Conservation (phyloP, 2,113 vertebrate species). For the Cyprinodon variegatus region DNA sequence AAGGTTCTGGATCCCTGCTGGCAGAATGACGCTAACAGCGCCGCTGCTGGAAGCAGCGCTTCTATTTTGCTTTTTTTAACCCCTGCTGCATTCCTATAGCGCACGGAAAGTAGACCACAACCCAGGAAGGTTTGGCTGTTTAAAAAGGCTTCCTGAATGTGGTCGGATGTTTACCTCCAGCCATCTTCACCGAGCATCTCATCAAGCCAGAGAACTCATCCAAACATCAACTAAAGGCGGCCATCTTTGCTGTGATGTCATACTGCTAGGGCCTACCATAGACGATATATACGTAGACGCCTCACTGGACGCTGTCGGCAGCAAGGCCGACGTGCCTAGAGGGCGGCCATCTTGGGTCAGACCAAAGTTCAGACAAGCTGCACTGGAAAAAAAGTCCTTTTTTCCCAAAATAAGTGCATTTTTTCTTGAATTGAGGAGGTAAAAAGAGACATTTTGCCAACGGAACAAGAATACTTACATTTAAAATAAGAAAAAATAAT, state of each 20-base stretch:
- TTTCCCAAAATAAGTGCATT: no score
- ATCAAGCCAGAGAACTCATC: not conserved
- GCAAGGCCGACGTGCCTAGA: no score
- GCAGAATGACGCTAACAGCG: not conserved
- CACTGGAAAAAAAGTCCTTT: no score
- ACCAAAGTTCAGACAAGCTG: no score
- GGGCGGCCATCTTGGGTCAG: no score
- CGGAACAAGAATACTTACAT: no score
- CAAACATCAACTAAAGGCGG: not conserved
- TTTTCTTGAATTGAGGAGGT: no score
- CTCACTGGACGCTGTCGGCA: no score
- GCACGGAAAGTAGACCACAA: not conserved
- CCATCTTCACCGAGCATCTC: not conserved
- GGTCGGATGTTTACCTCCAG: not conserved
- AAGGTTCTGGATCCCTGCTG: not conserved
- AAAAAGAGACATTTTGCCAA: no score
- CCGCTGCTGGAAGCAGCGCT: not conserved
- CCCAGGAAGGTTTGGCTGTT: not conserved
- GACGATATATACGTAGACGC: no score
- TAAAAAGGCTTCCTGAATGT: not conserved
- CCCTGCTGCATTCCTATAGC: not conserved
- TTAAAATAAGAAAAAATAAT: no score
- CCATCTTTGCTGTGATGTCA: not conserved
- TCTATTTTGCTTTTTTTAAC: not conserved
- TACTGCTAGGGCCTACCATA: not conserved